A percentile compares a stretch with the other conserved stretches of the same genome.
Evolutionary conservation across 2,797 vertebrate species (phyloP).

Genomic region (Enoplosus armatus): DNA sequence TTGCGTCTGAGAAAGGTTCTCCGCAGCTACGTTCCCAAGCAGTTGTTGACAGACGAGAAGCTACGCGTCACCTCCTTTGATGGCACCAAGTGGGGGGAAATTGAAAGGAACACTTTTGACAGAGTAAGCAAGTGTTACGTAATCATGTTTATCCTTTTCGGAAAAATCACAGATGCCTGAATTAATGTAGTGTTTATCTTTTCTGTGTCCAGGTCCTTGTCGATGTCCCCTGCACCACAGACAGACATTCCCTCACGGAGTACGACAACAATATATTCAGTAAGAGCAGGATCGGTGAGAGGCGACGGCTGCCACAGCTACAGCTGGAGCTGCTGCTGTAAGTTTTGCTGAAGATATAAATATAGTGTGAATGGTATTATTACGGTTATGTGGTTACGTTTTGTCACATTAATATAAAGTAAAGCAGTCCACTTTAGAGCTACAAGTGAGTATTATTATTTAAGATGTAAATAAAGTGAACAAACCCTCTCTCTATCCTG

Average conservation of each 20-base stretch:
- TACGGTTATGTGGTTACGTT: background rate
- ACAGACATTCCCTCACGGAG: conserved; percentile 88
- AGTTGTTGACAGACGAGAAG: conserved; percentile 70
- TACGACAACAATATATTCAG: conserved; percentile 95
- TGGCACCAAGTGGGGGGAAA: conserved; percentile 88
- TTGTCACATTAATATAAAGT: background rate
- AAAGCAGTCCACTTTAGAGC: background rate
- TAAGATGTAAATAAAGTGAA: background rate
- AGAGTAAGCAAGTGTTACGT: conserved; percentile 81
- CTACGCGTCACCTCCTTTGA: conserved; percentile 88
- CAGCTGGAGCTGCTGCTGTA: conserved; percentile 93
- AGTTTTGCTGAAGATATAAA: conserved; percentile 68
- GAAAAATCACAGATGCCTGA: background rate
- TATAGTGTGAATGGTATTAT: background rate
- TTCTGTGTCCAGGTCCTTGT: conserved; percentile 90
- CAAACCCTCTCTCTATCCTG: background rate
- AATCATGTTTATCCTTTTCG: background rate
- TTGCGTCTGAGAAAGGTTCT: conserved; percentile 86
- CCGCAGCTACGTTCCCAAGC: conserved; percentile 87
- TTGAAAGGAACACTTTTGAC: conserved; percentile 88
- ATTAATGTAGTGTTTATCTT: background rate
- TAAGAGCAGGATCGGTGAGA: conserved; percentile 87
- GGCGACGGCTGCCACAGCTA: conserved; percentile 90
- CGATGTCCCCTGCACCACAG: conserved; percentile 95
- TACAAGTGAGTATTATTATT: background rate